Conservation (phyloP, 2,113 vertebrate species). For the Callipepla californica region DNA sequence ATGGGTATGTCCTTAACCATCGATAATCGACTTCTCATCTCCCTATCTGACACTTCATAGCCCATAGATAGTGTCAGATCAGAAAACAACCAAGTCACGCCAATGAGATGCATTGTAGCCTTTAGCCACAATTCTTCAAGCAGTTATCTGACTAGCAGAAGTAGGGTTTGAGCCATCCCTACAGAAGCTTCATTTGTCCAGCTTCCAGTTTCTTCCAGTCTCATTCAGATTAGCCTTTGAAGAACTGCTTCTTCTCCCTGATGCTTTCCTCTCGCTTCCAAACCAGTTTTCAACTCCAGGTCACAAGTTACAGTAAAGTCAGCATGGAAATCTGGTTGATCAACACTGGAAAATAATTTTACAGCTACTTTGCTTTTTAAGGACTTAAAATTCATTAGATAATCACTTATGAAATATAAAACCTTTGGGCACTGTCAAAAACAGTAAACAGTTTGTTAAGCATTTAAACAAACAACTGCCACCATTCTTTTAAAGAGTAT, state of each 20-base stretch:
- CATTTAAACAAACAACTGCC: neutral
- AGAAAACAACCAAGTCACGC: neutral
- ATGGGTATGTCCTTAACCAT: neutral
- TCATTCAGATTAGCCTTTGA: neutral
- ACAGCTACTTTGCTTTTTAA: neutral
- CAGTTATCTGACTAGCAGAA: neutral
- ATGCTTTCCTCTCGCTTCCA: neutral
- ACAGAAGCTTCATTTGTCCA: neutral
- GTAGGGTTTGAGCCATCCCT: neutral
- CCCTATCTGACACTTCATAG: neutral
- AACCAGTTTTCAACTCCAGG: neutral
- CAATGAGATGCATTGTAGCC: neutral
- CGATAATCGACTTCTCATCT: neutral
- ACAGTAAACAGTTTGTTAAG: neutral
- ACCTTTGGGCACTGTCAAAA: neutral
- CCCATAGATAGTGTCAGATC: neutral
- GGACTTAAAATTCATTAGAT: neutral
- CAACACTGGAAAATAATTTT: fast-evolving
- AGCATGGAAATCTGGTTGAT: neutral
- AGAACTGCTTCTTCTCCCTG: neutral
- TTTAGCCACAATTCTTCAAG: neutral
- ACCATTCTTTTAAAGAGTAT: neutral
- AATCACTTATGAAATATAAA: neutral
- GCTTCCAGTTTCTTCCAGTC: neutral
- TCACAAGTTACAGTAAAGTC: neutral